These are phyloP conservation scores for Thyatira batis DNA, from an alignment of 2,888 invertebrate genomes.

Conservation along the genomic window DNA sequence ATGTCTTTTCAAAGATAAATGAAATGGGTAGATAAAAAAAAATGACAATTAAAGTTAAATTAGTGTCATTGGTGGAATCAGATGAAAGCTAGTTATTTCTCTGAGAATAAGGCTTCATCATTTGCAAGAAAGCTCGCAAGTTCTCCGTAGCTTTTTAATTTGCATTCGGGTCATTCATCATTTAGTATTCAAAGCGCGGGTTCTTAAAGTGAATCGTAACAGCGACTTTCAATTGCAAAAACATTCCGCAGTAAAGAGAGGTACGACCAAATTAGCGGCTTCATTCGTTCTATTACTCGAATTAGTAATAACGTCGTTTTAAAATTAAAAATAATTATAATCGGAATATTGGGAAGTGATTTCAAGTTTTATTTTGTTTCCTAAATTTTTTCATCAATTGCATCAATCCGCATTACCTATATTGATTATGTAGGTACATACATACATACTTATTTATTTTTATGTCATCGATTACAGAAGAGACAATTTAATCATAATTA, in stretches of 20 bases:
- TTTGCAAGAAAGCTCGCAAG: not conserved
- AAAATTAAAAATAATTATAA: not conserved
- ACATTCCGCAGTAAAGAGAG: conserved; percentile 30
- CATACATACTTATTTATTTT: too few relatives aligned
- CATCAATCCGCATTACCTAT: too few relatives aligned
- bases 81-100: not conserved
- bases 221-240: conserved; percentile 48
- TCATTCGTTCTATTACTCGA: not conserved
- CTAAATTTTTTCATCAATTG: too few relatives aligned
- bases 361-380: not conserved
- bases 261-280: conserved; percentile 18
- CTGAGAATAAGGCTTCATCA: not conserved
- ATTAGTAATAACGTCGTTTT: conserved; percentile 3
- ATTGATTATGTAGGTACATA: too few relatives aligned
- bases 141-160: conserved; percentile 25
- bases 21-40: too few relatives aligned
- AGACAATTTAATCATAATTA: too few relatives aligned
- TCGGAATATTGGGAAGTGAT: not conserved
- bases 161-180: conserved; percentile 57
- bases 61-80: too few relatives aligned
- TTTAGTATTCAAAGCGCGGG: conserved; percentile 56
- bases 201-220: conserved; percentile 51
- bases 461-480: too few relatives aligned
- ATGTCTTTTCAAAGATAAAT: too few relatives aligned
- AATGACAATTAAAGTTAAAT: too few relatives aligned